Conservation (phyloP, 2,888 invertebrate species). For the Limnephilus marmoratus region DNA sequence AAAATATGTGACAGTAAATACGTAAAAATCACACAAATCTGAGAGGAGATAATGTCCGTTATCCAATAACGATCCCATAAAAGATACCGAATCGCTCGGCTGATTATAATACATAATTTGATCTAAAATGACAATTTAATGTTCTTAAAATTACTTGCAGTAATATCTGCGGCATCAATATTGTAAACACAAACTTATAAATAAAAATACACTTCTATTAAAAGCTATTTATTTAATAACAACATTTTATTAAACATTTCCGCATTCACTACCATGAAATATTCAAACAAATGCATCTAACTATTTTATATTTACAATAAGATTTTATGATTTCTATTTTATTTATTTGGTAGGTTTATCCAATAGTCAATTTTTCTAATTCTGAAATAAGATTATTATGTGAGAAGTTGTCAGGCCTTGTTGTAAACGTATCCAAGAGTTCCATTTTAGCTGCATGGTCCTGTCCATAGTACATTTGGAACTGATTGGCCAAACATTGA, state of each 20-base stretch:
- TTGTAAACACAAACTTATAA: background rate
- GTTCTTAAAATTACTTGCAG: no score
- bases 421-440: conserved; percentile 83
- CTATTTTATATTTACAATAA: background rate
- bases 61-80: no score
- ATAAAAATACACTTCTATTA: background rate
- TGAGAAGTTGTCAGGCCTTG: conserved; percentile 85
- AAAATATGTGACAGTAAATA: no score
- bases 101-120: no score
- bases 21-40: no score
- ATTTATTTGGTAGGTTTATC: background rate
- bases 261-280: background rate
- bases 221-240: background rate
- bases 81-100: no score
- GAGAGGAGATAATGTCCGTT: no score
- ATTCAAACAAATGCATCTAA: background rate
- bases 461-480: conserved; percentile 89
- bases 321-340: background rate
- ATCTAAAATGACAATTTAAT: no score
- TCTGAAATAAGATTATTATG: conserved; percentile 89
- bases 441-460: conserved; percentile 79
- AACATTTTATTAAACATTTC: no score
- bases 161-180: background rate
- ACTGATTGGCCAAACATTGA: conserved; percentile 89
- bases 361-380: conserved; percentile 80